Percentiles rank a stretch among this genome's conserved stretches.
Conservation (phyloP, 2,797 vertebrate genomes). For the Manis pentadactyla region DNA sequence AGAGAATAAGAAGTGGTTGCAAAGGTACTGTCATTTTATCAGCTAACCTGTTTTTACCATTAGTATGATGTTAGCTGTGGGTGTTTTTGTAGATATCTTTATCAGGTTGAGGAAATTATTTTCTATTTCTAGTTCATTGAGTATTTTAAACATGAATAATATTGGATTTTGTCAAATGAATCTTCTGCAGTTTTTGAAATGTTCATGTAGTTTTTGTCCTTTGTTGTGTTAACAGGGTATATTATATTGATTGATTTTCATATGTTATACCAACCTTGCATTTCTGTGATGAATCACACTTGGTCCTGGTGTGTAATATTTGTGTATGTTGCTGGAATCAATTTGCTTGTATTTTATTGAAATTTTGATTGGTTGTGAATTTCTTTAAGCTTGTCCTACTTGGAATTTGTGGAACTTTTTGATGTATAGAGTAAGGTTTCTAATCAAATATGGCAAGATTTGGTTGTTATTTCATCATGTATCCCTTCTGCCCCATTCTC, state of each 20-base stretch:
- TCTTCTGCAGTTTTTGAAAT: not conserved
- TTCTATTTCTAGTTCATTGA: not conserved
- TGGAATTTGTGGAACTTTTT: not conserved
- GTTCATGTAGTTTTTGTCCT: not conserved
- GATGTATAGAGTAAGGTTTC: not conserved
- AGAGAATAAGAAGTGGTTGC: not conserved
- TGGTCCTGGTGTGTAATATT: not conserved
- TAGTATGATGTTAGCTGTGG: not conserved
- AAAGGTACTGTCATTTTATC: not conserved
- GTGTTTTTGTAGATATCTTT: not conserved
- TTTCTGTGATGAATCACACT: not conserved
- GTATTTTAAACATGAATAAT: not conserved
- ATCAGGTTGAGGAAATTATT: not conserved
- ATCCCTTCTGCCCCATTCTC: not conserved
- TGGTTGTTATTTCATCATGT: not conserved
- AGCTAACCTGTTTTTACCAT: not conserved
- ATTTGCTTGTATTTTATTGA: not conserved
- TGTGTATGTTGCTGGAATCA: slow-evolving; percentile 2
- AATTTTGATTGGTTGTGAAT: not conserved
- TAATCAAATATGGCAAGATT: not conserved
- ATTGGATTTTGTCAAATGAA: not conserved
- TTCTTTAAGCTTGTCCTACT: not conserved
- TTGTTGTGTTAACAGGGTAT: not conserved
- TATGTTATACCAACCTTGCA: not conserved
- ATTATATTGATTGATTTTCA: not conserved